Base-by-base conservation (phyloP, 2,113 vertebrate genomes). In the Poeciliopsis turrubarensis region DNA sequence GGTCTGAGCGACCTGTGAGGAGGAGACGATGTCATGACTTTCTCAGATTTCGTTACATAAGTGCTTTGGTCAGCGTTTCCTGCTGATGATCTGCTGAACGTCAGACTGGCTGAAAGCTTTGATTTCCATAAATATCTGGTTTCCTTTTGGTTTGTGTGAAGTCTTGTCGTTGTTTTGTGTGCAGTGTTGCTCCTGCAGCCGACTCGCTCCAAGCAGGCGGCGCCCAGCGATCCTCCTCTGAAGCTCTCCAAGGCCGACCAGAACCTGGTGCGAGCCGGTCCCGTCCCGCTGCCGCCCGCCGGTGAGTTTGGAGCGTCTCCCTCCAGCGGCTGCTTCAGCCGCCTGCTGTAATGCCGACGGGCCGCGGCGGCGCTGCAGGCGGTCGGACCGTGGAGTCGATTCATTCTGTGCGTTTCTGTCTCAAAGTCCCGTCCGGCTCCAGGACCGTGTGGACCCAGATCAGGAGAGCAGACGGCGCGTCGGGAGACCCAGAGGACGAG, bases 401-500 rank as follows among this genome's bases (percentile, higher is more conserved):
- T 60, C 0, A 5, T 32, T 61, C 70, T 65, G 62, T 44, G 34
- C 87, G 9, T 83, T 31, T 84, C 57, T 85, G 72, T 89, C 66
- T 75, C 84, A 68, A 78, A 92, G 83, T 3, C 68, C 76, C 66
- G 54, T 65, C 79, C 72, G 47, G 64, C 2, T 64, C 82, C 73
- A 80, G 74, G 32, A 66, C 27, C 63, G 72, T 89, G 2, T 87
- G 91, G 91, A 88, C 78, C 61, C 92, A 92, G 78, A 88, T 79
- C 77, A 94, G 91, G 79, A 68, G 90, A 51, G 88, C 72, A 75
- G 91, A 92, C 81, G 85, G 78, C 78, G 64, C 82, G 1, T 91
- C 92, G 69, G 87, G 85, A 68, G 90, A 93, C 75, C 87, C 93
- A 78, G 92, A 94, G 78, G 89, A 87, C 74, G 93, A 93, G 71